A percentile compares a stretch with the other conserved stretches of the same genome.
These are phyloP conservation scores for Lagopus muta DNA, from an alignment of 2,113 vertebrate genomes.

Conservation along the genomic window DNA sequence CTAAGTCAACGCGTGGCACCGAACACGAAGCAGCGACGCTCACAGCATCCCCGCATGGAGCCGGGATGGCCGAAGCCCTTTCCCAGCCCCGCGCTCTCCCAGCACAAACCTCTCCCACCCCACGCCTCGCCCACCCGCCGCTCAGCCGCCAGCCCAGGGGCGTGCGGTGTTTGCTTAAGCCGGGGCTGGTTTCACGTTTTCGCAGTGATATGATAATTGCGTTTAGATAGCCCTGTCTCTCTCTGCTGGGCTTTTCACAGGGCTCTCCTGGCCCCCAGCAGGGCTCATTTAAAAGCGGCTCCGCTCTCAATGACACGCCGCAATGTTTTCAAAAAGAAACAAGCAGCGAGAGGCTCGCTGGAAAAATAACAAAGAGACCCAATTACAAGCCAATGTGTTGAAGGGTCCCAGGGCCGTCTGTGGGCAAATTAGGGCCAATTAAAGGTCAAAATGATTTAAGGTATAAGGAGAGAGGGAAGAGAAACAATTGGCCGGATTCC, in stretches of 20 bases:
- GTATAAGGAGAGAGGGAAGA: conserved; percentile 48
- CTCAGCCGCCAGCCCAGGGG: conserved; percentile 41
- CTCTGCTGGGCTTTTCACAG: conserved; percentile 62
- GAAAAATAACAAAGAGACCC: conserved; percentile 77
- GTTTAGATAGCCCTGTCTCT: conserved; percentile 74
- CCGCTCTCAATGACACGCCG: conserved; percentile 68
- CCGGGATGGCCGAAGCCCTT: not conserved
- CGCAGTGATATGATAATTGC: conserved; percentile 79
- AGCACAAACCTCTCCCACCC: conserved; percentile 30
- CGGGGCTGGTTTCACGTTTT: conserved; percentile 68
- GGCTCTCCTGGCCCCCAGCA: conserved; percentile 70
- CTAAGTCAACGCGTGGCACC: not conserved
- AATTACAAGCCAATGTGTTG: conserved; percentile 77
- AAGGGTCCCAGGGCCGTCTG: conserved; percentile 70
- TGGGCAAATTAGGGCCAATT: conserved; percentile 75
- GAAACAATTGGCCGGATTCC: conserved; percentile 62
- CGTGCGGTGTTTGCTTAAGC: conserved; percentile 76
- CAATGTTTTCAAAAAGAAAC: conserved; percentile 69
- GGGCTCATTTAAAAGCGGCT: conserved; percentile 74
- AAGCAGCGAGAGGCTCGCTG: conserved; percentile 63
- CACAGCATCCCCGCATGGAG: not conserved
- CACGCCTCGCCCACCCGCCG: conserved; percentile 26
- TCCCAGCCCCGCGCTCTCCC: not conserved
- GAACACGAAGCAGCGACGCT: not conserved
- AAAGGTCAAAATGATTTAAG: conserved; percentile 79